These are phyloP conservation scores for Emmelina monodactyla DNA, from an alignment of 2,888 invertebrate genomes.

Conservation along the genomic window DNA sequence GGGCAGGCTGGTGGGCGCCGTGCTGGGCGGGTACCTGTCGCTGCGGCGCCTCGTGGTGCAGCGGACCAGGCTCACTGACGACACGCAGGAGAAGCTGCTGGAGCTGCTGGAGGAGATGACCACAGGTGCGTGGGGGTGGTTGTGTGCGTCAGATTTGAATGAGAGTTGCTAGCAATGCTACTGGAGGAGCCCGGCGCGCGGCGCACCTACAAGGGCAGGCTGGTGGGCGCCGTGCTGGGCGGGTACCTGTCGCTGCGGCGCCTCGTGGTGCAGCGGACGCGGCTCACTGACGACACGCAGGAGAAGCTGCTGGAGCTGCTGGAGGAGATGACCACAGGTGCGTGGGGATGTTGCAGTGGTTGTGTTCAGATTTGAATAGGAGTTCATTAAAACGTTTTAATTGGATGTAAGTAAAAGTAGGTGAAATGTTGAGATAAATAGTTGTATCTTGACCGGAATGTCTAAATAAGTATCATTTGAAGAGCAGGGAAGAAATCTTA, in stretches of 20 bases:
- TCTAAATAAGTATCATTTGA: too few species aligned
- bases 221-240: constrained; percentile 90
- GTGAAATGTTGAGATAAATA: too few species aligned
- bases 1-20: constrained; percentile 85
- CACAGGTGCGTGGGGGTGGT: too few species aligned
- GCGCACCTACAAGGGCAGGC: constrained; percentile 86
- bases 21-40: constrained; percentile 93
- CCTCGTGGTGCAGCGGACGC: constrained; percentile 92
- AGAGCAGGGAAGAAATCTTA: too few species aligned
- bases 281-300: constrained; percentile 95
- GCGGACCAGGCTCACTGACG: constrained; percentile 92
- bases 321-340: constrained; percentile 94
- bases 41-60: constrained; percentile 91
- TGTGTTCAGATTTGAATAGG: too few species aligned
- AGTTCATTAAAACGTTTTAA: too few species aligned
- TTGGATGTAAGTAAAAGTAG: too few species aligned
- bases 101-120: constrained; percentile 96
- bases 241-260: constrained; percentile 91
- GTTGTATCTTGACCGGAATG: too few species aligned
- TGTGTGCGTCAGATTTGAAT: too few species aligned
- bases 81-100: constrained; percentile 93
- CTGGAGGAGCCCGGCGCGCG: constrained; percentile 87
- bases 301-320: constrained; percentile 90
- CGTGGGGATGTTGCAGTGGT: too few species aligned
- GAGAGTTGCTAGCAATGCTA: constrained; percentile 86